Percentiles rank a stretch among this genome's conserved stretches.
Conservation (phyloP, 2,797 vertebrate genomes). For the Lepus oiostolus region DNA sequence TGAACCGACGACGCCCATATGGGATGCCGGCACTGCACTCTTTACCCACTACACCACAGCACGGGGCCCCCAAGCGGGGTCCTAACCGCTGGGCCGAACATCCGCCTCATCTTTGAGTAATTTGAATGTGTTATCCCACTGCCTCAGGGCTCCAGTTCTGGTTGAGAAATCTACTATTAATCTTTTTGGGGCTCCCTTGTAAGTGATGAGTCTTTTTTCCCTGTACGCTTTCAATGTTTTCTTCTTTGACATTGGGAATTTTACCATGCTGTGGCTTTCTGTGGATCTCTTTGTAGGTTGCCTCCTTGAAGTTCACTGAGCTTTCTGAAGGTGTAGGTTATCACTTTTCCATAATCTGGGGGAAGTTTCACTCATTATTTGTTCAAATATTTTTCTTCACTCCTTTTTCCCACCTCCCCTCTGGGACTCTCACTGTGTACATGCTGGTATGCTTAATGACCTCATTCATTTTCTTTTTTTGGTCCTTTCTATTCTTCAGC, state of each 20-base stretch:
- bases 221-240: constrained; percentile 9
- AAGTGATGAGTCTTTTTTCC: constrained; percentile 18
- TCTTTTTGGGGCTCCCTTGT: background rate
- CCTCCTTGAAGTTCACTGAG: background rate
- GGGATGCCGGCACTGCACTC: no score
- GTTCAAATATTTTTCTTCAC: background rate
- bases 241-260: background rate
- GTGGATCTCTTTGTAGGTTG: constrained; percentile 3
- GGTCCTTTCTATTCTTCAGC: constrained; percentile 7
- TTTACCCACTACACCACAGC: no score
- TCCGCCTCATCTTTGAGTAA: background rate
- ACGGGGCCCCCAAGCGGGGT: no score
- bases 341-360: background rate
- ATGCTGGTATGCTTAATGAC: background rate
- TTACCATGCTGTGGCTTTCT: background rate
- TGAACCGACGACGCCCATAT: no score
- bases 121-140: background rate
- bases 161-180: background rate
- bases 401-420: background rate
- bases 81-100: no score
- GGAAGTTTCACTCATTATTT: background rate
- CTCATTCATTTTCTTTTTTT: constrained; percentile 2
- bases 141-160: background rate
- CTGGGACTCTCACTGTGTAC: background rate
- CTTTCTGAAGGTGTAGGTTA: background rate